Base-by-base conservation (phyloP, 2,888 invertebrate genomes). In the Heliothis peltigera region DNA sequence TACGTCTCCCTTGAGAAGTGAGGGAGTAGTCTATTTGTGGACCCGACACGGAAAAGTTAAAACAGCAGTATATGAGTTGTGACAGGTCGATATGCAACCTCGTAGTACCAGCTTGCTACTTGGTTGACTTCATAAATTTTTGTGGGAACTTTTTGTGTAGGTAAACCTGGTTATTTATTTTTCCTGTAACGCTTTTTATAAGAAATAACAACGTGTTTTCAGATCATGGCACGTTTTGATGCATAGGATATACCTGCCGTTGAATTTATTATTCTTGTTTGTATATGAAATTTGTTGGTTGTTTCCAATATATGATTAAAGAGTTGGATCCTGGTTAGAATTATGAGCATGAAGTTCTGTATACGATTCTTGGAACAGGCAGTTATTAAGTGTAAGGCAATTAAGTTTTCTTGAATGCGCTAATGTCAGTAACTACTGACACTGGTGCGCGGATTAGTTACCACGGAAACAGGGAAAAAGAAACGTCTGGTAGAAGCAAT, bases 21-120 rank as follows among this genome's bases (percentile, higher is more conserved):
- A 76, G 44, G 43, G 59, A 57, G 59, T 64, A 54, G 43, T 64
- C 43, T 76, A 64, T 72, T 70, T 52, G 71, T 63, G 49, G 53
- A 6, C 44, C 42, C 39, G n/a, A 42, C 51, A 52, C 58, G 21
- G 49, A 44, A 18, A 52, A 70, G 58, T 72, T 72, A 63, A 70
- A 72, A 76, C 64, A 59, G 39, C 62, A 55, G 72, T 76, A 59
- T 56, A 76, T 76, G 70, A 76, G 55, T 63, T 63, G 63, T 59
- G 71, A 63, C 77, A 63, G 64, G 52, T 70, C 51, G 58, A 63
- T 70, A 70, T 56, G 47, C 42, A 22, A 51, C 17, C 4, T 54
- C 19, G 28, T 44, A 22, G 15, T 25, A 52, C 42, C 17, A 44
- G 48, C 44, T 52, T 7, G 43, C 18, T 58, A 43, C 63, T 62